These are phyloP conservation scores for Phytoseiulus persimilis DNA, from an alignment of 2,888 invertebrate species.

Conservation along the genomic window DNA sequence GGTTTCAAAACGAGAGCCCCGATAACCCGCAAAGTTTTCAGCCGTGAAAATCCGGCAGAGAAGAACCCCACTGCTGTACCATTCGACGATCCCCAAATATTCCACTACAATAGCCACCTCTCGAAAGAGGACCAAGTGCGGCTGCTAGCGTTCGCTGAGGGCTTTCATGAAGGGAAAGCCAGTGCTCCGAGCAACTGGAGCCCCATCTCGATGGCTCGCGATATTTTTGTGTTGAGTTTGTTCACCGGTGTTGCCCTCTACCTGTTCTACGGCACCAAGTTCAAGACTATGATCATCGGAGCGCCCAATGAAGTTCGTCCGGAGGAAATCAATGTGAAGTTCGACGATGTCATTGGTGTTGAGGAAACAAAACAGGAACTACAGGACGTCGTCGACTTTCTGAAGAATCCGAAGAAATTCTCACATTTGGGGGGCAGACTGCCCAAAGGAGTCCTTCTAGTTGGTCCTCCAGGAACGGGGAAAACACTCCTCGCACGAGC, in stretches of 20 bases:
- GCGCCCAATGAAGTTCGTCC: slow-evolving; percentile 86
- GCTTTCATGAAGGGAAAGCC: slow-evolving; percentile 65
- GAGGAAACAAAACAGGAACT: slow-evolving; percentile 97
- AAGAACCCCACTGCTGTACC: not conserved
- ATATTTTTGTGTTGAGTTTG: slow-evolving; percentile 49
- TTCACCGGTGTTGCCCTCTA: slow-evolving; percentile 66
- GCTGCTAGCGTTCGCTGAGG: slow-evolving; percentile 71
- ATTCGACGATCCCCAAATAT: not conserved
- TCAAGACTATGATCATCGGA: slow-evolving; percentile 58
- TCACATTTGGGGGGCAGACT: slow-evolving; percentile 84
- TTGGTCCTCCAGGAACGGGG: slow-evolving; percentile 67
- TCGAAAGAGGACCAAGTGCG: not conserved
- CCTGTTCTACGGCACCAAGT: slow-evolving; percentile 44
- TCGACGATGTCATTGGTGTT: slow-evolving; percentile 91
- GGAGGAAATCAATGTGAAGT: slow-evolving; percentile 89
- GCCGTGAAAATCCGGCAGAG: not conserved
- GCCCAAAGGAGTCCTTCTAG: slow-evolving; percentile 65
- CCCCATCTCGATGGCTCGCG: too few species aligned
- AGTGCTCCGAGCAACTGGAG: slow-evolving; percentile 39
- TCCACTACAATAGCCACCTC: not conserved
- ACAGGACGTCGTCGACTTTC: slow-evolving; percentile 88
- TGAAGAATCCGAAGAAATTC: slow-evolving; percentile 88
- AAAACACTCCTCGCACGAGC: slow-evolving; percentile 93
- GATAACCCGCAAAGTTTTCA: not conserved
- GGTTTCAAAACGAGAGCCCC: slow-evolving; percentile 21